A percentile compares a stretch with the other conserved stretches of the same genome.
These are phyloP conservation scores for Lepidiolamprologus cunningtoni DNA, from an alignment of 2,113 vertebrate species.

Conservation along the genomic window DNA sequence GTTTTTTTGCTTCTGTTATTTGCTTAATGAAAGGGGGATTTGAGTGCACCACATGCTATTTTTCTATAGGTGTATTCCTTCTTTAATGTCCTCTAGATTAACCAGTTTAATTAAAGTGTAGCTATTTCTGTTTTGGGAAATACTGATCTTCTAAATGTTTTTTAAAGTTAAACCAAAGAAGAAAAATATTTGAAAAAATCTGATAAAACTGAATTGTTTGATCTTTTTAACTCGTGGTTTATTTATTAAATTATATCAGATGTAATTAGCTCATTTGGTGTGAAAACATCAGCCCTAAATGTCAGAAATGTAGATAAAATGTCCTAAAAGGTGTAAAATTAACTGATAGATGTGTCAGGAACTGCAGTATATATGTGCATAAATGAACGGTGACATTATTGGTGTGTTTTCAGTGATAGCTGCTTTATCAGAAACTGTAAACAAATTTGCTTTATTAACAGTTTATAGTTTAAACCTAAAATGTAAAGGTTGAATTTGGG, in stretches of 20 bases:
- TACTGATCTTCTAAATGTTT: not conserved
- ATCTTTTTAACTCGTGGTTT: not conserved
- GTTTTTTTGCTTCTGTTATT: not conserved
- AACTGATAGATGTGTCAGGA: not conserved
- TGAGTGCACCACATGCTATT: not conserved
- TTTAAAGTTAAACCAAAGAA: not conserved
- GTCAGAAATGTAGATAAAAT: not conserved
- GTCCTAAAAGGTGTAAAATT: not conserved
- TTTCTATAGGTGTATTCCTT: not conserved
- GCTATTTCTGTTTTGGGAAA: not conserved
- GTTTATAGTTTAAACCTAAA: not conserved
- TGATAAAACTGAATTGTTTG: not conserved
- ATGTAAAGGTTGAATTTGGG: not conserved
- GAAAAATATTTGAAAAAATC: not conserved
- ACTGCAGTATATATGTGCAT: not conserved
- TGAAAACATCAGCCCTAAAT: not conserved
- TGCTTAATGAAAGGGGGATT: not conserved
- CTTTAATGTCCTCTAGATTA: not conserved
- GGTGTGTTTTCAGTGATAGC: not conserved
- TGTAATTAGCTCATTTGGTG: not conserved
- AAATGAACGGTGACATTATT: not conserved
- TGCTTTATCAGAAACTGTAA: not conserved
- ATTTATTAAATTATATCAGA: not conserved
- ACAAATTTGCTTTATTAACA: not conserved
- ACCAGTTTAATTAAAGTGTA: not conserved